These are phyloP conservation scores for Ptychobarbus kaznakovi DNA, from an alignment of 2,797 vertebrate genomes.

Conservation along the genomic window DNA sequence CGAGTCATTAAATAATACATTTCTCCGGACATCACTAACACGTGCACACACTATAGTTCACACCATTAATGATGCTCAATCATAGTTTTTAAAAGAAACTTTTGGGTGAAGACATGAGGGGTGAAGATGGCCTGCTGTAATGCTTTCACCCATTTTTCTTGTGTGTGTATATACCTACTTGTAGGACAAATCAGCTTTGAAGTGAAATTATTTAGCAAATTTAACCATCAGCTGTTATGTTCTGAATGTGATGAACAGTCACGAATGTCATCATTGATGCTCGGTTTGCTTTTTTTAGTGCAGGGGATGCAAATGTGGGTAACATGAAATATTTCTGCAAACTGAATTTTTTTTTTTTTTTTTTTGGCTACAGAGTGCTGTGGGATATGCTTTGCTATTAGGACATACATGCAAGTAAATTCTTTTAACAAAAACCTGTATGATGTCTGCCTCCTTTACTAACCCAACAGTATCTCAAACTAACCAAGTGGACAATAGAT, in stretches of 20 bases:
- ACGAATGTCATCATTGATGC: constrained; percentile 73
- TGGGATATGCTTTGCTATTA: constrained; percentile 41
- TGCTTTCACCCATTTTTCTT: constrained; percentile 9
- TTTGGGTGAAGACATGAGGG: constrained; percentile 1
- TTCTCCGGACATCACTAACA: background rate
- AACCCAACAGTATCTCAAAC: background rate
- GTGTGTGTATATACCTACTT: constrained; percentile 20
- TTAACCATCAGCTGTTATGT: constrained; percentile 65
- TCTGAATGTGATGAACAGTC: constrained; percentile 79
- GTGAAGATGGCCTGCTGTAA: background rate
- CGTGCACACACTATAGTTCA: constrained; percentile 18
- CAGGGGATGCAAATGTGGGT: constrained; percentile 20
- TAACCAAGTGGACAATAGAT: background rate
- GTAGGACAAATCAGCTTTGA: constrained; percentile 34
- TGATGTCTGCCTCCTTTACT: constrained; percentile 39
- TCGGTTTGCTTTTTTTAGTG: constrained; percentile 38
- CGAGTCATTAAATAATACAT: background rate
- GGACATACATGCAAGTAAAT: constrained; percentile 52
- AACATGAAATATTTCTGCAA: constrained; percentile 9
- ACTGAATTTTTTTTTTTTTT: background rate
- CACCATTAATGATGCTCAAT: constrained; percentile 5
- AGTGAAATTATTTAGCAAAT: constrained; percentile 34
- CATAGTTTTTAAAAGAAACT: background rate
- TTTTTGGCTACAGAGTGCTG: constrained; percentile 18
- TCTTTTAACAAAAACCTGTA: constrained; percentile 41